phyloP scores from a whole-genome alignment of 2,113 vertebrate genomes.

The Chlorodrepanis virens region DNA sequence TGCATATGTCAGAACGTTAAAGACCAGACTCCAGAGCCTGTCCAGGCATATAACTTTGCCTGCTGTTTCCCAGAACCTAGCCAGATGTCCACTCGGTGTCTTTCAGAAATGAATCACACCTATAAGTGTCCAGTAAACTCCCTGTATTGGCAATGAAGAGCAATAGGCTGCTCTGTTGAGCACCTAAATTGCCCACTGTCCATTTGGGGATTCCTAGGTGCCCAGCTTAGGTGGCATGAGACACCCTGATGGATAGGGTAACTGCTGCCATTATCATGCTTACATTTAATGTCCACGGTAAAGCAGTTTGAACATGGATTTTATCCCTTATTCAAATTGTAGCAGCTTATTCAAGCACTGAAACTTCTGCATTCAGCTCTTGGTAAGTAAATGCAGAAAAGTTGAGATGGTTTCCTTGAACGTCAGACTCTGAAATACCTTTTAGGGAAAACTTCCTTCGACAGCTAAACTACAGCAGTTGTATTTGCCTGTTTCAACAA shows the following conservation, averaged over 20 bases:
- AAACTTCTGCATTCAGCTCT: background rate
- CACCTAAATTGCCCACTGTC: background rate
- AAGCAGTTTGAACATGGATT: background rate
- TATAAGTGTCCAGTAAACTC: background rate
- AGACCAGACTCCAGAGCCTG: constrained; percentile 10
- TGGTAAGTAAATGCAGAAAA: background rate
- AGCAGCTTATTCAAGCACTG: background rate
- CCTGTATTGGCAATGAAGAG: background rate
- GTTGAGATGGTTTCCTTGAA: background rate
- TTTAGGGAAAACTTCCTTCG: background rate
- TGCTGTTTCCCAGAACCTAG: constrained; percentile 19
- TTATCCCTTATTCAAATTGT: background rate
- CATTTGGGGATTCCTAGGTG: background rate
- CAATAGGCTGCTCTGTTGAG: background rate
- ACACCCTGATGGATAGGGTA: background rate
- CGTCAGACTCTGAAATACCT: background rate
- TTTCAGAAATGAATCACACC: constrained; percentile 38
- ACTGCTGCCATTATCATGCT: background rate
- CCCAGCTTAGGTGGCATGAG: background rate
- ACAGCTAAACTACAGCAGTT: background rate
- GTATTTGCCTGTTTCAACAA: background rate
- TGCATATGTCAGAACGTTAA: constrained; percentile 23
- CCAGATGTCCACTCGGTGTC: constrained; percentile 25
- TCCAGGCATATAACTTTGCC: constrained; percentile 14
- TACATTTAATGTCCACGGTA: background rate